These are phyloP conservation scores for Halocaridina rubra DNA, from an alignment of 2,888 invertebrate genomes.

Conservation along the genomic window DNA sequence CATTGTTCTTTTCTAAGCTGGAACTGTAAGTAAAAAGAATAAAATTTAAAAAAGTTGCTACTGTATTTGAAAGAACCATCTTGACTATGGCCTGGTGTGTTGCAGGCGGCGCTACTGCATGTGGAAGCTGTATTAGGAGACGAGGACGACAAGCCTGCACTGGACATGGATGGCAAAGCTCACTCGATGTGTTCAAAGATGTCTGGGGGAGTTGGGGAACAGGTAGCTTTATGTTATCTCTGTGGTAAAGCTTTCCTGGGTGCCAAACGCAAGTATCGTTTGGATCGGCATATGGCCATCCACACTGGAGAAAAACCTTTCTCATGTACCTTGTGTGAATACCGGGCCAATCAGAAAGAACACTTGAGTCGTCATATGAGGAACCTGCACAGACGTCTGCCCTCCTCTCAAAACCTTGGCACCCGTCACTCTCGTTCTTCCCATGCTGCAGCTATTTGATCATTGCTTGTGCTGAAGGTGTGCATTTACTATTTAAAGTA, in stretches of 20 bases:
- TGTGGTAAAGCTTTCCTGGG: constrained; percentile 57
- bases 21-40: no score
- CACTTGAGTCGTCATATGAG: constrained; percentile 52
- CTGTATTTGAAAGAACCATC: constrained; percentile 32
- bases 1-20: no score
- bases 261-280: constrained; percentile 54
- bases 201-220: constrained; percentile 1
- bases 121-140: constrained; percentile 40
- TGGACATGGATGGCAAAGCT: neutral
- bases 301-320: constrained; percentile 58
- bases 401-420: constrained; percentile 32
- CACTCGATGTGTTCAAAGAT: neutral
- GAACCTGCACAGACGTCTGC: constrained; percentile 37
- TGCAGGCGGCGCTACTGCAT: constrained; percentile 49
- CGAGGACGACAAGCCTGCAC: constrained; percentile 18
- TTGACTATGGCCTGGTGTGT: constrained; percentile 57
- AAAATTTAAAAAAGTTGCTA: no score
- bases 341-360: constrained; percentile 56
- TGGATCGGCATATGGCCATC: constrained; percentile 59
- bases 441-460: constrained; percentile 44
- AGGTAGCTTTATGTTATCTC: constrained; percentile 42
- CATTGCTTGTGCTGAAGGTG: constrained; percentile 37
- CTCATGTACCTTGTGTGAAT: constrained; percentile 50
- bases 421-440: constrained; percentile 27
- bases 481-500: neutral